Conservation (phyloP, 2,113 vertebrate genomes). For the Colistium nudipinnis region DNA sequence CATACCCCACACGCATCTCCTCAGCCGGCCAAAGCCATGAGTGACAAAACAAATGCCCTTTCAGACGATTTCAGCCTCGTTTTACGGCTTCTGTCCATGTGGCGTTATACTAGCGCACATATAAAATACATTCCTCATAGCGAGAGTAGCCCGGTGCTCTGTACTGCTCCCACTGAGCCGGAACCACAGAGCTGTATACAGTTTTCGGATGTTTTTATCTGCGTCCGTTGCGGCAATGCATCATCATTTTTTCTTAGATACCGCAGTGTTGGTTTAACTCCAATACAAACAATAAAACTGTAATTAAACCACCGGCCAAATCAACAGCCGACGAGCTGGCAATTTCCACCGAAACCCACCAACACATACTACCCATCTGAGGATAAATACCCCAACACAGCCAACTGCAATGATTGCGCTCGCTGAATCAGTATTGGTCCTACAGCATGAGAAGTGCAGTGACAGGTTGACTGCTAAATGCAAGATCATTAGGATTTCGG, state of each 20-base stretch:
- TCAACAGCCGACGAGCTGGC: not conserved
- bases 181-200: too few relatives aligned
- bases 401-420: slow-evolving; percentile 30
- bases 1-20: not conserved
- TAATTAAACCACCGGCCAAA: not conserved
- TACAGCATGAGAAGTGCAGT: slow-evolving; percentile 37
- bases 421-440: slow-evolving; percentile 58
- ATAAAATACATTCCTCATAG: too few relatives aligned
- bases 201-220: too few relatives aligned
- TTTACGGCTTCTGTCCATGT: too few relatives aligned
- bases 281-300: slow-evolving; percentile 2
- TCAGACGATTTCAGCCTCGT: too few relatives aligned
- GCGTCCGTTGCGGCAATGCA: not conserved
- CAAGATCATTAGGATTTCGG: slow-evolving; percentile 42
- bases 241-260: not conserved
- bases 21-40: not conserved
- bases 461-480: slow-evolving; percentile 44
- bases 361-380: slow-evolving; percentile 21
- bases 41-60: not conserved
- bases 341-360: slow-evolving; percentile 9
- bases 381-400: slow-evolving; percentile 53
- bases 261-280: not conserved
- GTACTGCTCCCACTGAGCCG: too few relatives aligned
- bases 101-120: too few relatives aligned
- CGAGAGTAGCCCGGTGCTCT: too few relatives aligned